These are phyloP conservation scores for Philaenus spumarius DNA, from an alignment of 1,140 invertebrate species.

Conservation along the genomic window DNA sequence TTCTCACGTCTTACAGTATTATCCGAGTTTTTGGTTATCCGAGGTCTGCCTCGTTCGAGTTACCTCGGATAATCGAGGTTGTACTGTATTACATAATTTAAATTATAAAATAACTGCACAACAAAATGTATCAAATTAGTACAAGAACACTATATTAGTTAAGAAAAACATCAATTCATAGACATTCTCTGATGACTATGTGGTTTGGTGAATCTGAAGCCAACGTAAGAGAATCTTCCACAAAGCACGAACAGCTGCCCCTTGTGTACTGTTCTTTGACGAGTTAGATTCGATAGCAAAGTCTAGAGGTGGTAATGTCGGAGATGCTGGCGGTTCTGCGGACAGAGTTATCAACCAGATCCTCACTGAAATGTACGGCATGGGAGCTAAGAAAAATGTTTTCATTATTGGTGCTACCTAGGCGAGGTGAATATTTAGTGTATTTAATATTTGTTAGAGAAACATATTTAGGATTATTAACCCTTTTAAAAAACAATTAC, in stretches of 20 bases:
- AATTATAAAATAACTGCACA: too few relatives aligned
- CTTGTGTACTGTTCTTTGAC: conserved; percentile 99
- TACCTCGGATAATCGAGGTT: too few relatives aligned
- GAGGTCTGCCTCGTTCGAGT: too few relatives aligned
- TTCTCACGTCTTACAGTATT: too few relatives aligned
- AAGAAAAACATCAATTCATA: too few relatives aligned
- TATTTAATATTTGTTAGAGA: neutral
- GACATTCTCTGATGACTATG: conserved; percentile 99
- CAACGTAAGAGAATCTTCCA: conserved; percentile 99
- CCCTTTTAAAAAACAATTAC: too few relatives aligned
- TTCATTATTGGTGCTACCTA: conserved; percentile 99
- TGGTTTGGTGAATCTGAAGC: conserved; percentile 99
- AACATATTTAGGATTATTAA: too few relatives aligned
- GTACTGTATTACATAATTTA: too few relatives aligned
- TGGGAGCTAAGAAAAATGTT: conserved; percentile 99
- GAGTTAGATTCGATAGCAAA: conserved; percentile 99
- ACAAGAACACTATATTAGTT: too few relatives aligned
- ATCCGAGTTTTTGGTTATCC: too few relatives aligned
- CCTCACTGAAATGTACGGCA: conserved; percentile 99
- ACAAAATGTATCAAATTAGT: too few relatives aligned
- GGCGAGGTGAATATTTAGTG: conserved; percentile 46
- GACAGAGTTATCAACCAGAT: conserved; percentile 99
- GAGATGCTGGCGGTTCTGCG: conserved; percentile 97
- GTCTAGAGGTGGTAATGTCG: conserved; percentile 92
- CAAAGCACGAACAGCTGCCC: conserved; percentile 98